These are phyloP conservation scores for Lepus oiostolus DNA, from an alignment of 2,797 vertebrate species.

Conservation along the genomic window DNA sequence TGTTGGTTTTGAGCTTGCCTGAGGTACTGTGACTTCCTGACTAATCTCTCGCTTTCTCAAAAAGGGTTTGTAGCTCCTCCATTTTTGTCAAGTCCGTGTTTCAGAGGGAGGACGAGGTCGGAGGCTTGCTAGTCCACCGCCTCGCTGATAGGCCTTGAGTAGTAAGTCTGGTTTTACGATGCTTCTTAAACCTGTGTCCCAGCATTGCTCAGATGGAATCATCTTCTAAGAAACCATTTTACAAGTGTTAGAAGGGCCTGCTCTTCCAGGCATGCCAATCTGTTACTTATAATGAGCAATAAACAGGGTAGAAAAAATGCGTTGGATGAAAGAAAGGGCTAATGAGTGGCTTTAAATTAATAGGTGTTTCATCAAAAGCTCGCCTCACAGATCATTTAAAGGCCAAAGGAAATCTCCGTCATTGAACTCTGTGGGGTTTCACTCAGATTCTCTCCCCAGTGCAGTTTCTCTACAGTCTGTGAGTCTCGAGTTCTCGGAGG, in stretches of 20 bases:
- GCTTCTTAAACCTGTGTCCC: background rate
- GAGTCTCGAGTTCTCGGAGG: conserved; percentile 34
- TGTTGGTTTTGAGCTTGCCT: conserved; percentile 20
- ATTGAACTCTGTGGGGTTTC: conserved; percentile 52
- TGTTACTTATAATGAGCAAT: conserved; percentile 49
- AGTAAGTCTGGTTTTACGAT: background rate
- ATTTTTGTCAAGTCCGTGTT: background rate
- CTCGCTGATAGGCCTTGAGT: background rate
- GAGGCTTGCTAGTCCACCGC: background rate
- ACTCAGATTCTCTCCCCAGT: conserved; percentile 60
- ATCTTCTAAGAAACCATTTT: conserved; percentile 48
- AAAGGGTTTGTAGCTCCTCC: background rate
- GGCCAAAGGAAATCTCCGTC: conserved; percentile 46
- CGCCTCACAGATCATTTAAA: conserved; percentile 66
- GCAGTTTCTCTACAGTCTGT: conserved; percentile 36
- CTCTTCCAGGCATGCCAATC: conserved; percentile 57
- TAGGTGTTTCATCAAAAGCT: conserved; percentile 49
- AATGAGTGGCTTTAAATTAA: conserved; percentile 61
- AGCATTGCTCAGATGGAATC: background rate
- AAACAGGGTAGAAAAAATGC: conserved; percentile 50
- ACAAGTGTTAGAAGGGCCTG: conserved; percentile 46
- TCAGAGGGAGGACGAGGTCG: background rate
- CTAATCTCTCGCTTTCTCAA: background rate
- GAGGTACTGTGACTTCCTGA: background rate
- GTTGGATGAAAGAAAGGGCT: conserved; percentile 46